Base-by-base conservation (phyloP, 2,888 invertebrate species). In the Petrolisthes cinctipes region DNA sequence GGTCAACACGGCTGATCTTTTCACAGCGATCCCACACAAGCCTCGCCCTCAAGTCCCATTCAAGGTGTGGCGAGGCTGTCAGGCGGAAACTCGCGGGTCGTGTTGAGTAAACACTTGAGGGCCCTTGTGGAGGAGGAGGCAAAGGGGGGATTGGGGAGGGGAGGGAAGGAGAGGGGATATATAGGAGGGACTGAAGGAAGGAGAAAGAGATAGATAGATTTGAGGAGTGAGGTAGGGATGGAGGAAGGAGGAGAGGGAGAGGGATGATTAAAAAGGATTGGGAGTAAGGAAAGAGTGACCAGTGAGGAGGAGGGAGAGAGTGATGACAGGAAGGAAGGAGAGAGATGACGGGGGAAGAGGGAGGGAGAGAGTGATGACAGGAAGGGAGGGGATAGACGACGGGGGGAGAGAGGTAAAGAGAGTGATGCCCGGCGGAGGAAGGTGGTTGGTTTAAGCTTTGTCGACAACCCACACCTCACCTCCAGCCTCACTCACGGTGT, bases 81-180 rank as follows among this genome's bases (percentile, higher is more conserved):
- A 54, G 71, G 54, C 68, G 53, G 23, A 56, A 79, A 80, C 85
- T 71, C 23, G 54, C 37, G 85, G 68, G 81, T 9, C 57, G 73
- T 57, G 86, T 61, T 82, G 81, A 86, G 80, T 57, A 86, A 86
- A 86, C 86, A 86, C 85, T 85, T 71, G 51, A 85, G 81, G 61
- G 76, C 81, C 23, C 86, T 86, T 61, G 80, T 61, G 20, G 37
- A 71, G 7, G 56, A 17, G 85, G 80, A 20, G 7, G 61, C 14
- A 61, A 11, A 11, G 61, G 14, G 14, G 7, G 14, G 61, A 14
- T 61, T 61, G 37, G 53, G 57, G 20, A n/a, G 61, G 61, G 20
- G 78, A n/a, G 17, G n/a, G 71, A n/a, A 54, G 7, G 61, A 84
- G 66, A 23, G 78, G 11, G 51, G 23, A n/a, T 73, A 56, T 23